Evolutionary conservation across 2,888 invertebrate genomes (phyloP), one percentile per base, ranked within the genome.

Genomic region (Xylota sylvarum): DNA sequence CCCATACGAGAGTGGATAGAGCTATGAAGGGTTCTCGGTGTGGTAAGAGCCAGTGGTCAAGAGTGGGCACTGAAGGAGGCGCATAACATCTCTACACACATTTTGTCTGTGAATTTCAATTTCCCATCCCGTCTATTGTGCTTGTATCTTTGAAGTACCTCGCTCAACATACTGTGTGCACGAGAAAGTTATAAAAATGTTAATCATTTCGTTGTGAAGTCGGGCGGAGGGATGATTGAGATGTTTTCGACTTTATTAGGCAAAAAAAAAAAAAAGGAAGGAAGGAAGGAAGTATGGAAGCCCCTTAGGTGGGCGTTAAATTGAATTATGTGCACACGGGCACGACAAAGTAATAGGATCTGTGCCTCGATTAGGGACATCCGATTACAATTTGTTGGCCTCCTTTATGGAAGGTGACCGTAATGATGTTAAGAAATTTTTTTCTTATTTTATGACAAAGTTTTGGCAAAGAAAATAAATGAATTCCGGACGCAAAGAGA

Each of bases 311-410:
- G 67, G 50, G 56, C 32, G 69, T 30, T 58, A 69, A 86, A 86
- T 86, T 86, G 77, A 81, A 73, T 82, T 78, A 82, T 86, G 73
- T 60, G 52, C 69, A 81, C 74, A 67, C 67, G 72, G 60, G 23
- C 32, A 43, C 35, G 37, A 65, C 76, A 58, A 70, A 65, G 69
- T 84, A 69, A 78, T 65, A 76, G 80, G 76, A 76, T 77, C 80
- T 70, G 23, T 19, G 37, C 35, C 62, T 77, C 85, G 76, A 81
- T 86, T 86, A 72, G 65, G 81, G 81, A 81, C 81, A 86, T 86
- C 85, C 85, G 85, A 81, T 56, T 77, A 67, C 81, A 81, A 86
- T 86, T 86, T 86, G 81, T 67, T 52, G 62, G 74, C 40, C 23
- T 48, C 7, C 35, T 56, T 79, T 64, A 23, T 35, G 32, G 37